A percentile compares a stretch with the other conserved stretches of the same genome.
Conservation (phyloP, 2,797 vertebrate species). For the Cossypha niveicapilla region DNA sequence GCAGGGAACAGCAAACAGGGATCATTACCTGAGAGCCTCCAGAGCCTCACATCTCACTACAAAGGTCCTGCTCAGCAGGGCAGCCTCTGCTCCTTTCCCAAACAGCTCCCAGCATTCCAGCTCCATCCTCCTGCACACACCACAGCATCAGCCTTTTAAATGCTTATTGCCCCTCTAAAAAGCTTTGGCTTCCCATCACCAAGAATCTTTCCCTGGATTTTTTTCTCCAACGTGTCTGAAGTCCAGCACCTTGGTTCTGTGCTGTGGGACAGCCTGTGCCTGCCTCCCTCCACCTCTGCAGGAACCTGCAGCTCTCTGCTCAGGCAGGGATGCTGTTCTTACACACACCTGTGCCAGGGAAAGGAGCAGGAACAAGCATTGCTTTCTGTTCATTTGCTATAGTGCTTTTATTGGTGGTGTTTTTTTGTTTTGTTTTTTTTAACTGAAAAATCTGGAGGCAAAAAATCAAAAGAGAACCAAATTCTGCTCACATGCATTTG, state of each 20-base stretch:
- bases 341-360: neutral
- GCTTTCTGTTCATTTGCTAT: neutral
- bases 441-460: neutral
- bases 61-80: neutral
- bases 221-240: accelerated
- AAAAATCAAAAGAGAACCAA: neutral
- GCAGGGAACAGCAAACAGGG: neutral
- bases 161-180: neutral
- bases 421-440: neutral
- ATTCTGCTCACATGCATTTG: neutral
- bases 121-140: neutral
- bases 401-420: neutral
- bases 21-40: neutral
- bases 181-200: neutral
- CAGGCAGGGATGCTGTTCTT: neutral
- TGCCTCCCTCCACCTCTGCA: neutral
- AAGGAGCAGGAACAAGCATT: neutral
- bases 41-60: neutral
- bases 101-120: neutral
- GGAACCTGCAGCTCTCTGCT: neutral
- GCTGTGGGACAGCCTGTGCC: neutral
- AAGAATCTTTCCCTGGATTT: neutral
- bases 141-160: neutral
- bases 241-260: neutral
- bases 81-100: neutral